Conservation (phyloP, 2,113 vertebrate genomes). For the Madoqua kirkii region DNA sequence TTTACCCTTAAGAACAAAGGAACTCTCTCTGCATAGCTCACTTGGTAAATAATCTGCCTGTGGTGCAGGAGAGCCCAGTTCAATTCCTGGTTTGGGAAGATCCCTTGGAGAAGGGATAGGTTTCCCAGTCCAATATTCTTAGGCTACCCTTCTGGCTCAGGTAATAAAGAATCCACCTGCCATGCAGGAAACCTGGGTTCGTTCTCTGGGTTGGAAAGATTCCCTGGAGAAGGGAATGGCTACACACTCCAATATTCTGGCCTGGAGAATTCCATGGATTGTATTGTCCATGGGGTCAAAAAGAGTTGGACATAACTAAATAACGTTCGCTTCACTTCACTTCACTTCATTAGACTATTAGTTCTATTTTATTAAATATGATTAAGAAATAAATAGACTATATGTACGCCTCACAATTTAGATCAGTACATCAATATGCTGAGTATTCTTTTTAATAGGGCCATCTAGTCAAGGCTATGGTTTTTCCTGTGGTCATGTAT, state of each 20-base stretch:
- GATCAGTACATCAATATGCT: not conserved
- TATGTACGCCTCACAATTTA: not conserved
- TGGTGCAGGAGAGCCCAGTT: not conserved
- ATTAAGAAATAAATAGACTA: not conserved
- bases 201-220: not conserved
- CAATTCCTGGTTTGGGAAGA: not conserved
- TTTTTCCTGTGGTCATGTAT: too few species aligned
- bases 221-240: not conserved
- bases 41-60: not conserved
- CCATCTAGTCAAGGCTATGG: too few species aligned
- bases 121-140: not conserved
- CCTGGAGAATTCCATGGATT: not conserved
- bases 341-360: not conserved
- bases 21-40: not conserved
- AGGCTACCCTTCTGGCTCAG: not conserved
- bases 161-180: not conserved
- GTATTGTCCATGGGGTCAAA: not conserved
- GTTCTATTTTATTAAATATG: not conserved
- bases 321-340: not conserved
- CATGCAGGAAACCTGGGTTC: not conserved
- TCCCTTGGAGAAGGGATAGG: not conserved
- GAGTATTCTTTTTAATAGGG: not conserved
- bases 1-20: not conserved
- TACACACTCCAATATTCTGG: not conserved
- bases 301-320: not conserved